These are phyloP conservation scores for Halictus rubicundus DNA, from an alignment of 1,140 invertebrate species.

Conservation along the genomic window DNA sequence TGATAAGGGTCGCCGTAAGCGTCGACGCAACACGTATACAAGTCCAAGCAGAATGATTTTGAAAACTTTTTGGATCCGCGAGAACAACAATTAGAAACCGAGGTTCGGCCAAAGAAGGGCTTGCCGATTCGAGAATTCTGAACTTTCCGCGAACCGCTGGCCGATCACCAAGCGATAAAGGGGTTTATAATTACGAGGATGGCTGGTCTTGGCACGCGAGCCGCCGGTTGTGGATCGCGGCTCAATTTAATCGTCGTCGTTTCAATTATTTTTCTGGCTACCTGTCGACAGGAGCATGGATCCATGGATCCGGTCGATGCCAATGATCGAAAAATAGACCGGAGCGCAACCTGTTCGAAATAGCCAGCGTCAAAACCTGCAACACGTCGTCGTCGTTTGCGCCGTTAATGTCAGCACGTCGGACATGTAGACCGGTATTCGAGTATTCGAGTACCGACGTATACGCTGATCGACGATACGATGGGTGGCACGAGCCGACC, in stretches of 20 bases:
- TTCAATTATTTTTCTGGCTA: slow-evolving; percentile 59
- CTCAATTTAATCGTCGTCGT: slow-evolving; percentile 60
- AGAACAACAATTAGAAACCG: no score
- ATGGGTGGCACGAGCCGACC: background rate
- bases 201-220: slow-evolving; percentile 45
- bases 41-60: no score
- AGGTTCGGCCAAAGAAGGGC: background rate
- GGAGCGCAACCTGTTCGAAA: slow-evolving; percentile 66
- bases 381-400: slow-evolving; percentile 18
- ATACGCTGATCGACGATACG: background rate
- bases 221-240: slow-evolving; percentile 37
- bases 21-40: no score
- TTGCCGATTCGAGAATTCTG: background rate
- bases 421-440: slow-evolving; percentile 11
- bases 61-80: no score
- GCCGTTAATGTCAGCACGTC: slow-evolving; percentile 14
- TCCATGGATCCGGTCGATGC: slow-evolving; percentile 59
- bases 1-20: no score
- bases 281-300: slow-evolving; percentile 56
- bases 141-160: slow-evolving; percentile 31
- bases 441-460: background rate
- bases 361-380: slow-evolving; percentile 57
- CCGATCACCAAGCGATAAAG: slow-evolving; percentile 55
- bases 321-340: slow-evolving; percentile 67
- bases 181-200: slow-evolving; percentile 54